Base-by-base conservation (phyloP, 2,888 invertebrate species). In the Drosophila vallismaia region DNA sequence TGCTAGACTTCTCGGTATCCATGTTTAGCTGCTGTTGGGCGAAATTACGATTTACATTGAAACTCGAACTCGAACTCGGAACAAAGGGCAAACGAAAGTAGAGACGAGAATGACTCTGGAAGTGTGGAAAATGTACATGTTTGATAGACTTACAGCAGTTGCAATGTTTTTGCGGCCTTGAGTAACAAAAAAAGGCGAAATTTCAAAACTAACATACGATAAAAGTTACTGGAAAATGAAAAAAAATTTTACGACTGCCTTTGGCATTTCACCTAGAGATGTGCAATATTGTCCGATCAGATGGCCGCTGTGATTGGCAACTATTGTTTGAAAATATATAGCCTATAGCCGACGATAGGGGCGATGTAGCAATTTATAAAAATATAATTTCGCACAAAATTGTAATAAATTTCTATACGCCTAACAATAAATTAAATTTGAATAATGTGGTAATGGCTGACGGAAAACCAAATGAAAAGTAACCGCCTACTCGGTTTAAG, bases 1-100 rank as follows among this genome's bases (percentile, higher is more conserved):
- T 94, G 88, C 94, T 94, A 14, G 94, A 94, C 86, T 94, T 94
- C 86, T 94, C 94, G 66, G 93, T 92, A 71, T 91, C 90, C 90
- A 90, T 90, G 24, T 38, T 77, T 44, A 63, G 19, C 82, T 82
- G 54, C 14, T 14, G 10, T 5, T 9, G 40, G n/a, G 38, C 28
- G 53, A 64, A 57, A 56, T 24, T 44, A 31, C 40, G 7, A 40
- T 8, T 42, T 44, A 44, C 44, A 24, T 44, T n/a, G 66, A 73
- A 64, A 48, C 49, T 81, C 74, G 82, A 64, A 48, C 49, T 81
- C 74, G 82, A 74, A 81, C 87, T 67, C 68, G 71, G 81, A 82
- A 81, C 81, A 86, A 82, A 82, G 81, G 87, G 81, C 87, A 87
- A 50, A 42, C 26, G 71, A 46, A 52, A 68, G 29, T 19, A 28